Evolutionary conservation across 2,113 vertebrate genomes (phyloP).

Genomic region (Tor tambroides): DNA sequence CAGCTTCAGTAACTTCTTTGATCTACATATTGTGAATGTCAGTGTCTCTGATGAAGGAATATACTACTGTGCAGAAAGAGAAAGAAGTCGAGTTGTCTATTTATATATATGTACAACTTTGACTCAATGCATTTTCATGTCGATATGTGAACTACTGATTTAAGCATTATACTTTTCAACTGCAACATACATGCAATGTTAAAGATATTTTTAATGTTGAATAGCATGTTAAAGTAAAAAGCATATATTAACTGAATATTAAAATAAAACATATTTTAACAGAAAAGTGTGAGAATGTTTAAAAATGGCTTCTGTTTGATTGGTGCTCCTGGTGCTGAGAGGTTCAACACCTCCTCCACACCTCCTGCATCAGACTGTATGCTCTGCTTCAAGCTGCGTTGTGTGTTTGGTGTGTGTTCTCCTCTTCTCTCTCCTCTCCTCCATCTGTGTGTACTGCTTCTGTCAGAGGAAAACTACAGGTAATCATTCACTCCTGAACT

Average conservation of each 20-base stretch:
- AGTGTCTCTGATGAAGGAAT: conserved; percentile 51
- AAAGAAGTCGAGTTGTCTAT: no score
- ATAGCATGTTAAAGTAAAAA: no score
- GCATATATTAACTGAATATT: not conserved
- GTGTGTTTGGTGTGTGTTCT: conserved; percentile 20
- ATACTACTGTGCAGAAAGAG: conserved; percentile 56
- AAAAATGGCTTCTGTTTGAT: not conserved
- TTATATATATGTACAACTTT: no score
- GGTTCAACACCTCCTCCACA: no score
- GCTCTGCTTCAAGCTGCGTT: not conserved
- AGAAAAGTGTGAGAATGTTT: not conserved
- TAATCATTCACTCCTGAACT: not conserved
- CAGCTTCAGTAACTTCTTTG: not conserved
- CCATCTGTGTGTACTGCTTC: conserved; percentile 1
- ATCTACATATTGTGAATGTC: conserved; percentile 54
- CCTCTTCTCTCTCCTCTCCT: conserved; percentile 4
- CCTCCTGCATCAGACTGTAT: no score
- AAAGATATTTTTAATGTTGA: no score
- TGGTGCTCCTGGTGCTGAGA: not conserved
- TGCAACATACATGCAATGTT: no score
- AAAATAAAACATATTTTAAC: not conserved
- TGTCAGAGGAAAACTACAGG: not conserved
- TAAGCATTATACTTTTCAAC: no score
- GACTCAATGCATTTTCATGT: no score
- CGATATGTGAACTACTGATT: no score